Percentiles rank a stretch among this genome's conserved stretches.
Evolutionary conservation across 2,113 vertebrate genomes (phyloP).

Genomic region (Sinocyclocheilus anshuiensis): DNA sequence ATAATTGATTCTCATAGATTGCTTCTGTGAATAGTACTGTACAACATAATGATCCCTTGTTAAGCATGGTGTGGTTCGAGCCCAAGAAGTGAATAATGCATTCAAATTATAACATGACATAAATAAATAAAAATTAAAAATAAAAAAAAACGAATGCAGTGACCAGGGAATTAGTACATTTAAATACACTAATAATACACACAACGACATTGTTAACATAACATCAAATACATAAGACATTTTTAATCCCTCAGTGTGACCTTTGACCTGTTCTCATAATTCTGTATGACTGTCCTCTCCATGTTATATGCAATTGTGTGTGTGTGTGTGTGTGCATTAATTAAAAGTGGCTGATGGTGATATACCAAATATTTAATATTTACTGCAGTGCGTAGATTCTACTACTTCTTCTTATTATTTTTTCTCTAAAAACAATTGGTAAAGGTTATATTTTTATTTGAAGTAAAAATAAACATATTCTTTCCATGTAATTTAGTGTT

Average conservation of each 20-base stretch:
- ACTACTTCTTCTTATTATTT: neutral
- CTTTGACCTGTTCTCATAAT: neutral
- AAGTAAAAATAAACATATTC: neutral
- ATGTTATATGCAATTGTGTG: neutral
- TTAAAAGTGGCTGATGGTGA: neutral
- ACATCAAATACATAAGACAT: neutral
- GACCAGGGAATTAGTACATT: neutral
- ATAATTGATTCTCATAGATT: neutral
- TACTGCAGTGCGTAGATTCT: neutral
- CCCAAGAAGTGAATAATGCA: neutral
- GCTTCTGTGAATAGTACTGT: neutral
- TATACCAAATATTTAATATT: constrained; percentile 1
- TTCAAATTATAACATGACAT: neutral
- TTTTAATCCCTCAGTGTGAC: neutral
- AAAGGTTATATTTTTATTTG: neutral
- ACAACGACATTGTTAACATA: neutral
- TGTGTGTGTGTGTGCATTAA: neutral
- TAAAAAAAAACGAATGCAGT: neutral
- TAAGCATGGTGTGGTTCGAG: neutral
- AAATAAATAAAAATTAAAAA: neutral
- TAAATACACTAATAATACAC: neutral
- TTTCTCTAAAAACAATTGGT: neutral
- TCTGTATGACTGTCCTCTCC: neutral
- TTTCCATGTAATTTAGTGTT: neutral
- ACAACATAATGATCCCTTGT: neutral